Evolutionary conservation across 2,888 invertebrate species (phyloP).

Genomic region (Apotomis betuletana): DNA sequence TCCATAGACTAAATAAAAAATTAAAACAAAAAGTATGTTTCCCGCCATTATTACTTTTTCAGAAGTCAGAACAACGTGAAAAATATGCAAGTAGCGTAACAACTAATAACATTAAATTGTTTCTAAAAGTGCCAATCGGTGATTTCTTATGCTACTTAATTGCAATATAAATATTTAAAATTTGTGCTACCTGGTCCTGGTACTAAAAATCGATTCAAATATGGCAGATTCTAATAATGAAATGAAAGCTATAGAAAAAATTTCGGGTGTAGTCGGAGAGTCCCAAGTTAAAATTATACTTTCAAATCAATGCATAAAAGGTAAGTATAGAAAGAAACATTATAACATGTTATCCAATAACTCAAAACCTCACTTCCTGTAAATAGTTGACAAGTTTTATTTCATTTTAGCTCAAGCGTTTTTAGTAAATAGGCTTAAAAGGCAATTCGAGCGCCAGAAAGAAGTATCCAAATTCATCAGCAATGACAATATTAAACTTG

Average conservation of each 20-base stretch:
- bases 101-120: too few species aligned
- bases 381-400: neutral
- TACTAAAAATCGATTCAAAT: slow-evolving; percentile 38
- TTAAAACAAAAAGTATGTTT: too few species aligned
- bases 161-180: too few species aligned
- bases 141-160: too few species aligned
- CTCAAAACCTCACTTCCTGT: too few species aligned
- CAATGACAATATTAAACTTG: slow-evolving; percentile 63
- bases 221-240: slow-evolving; percentile 63
- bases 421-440: slow-evolving; percentile 63
- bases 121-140: too few species aligned
- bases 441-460: slow-evolving; percentile 59
- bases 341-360: neutral
- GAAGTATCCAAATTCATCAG: slow-evolving; percentile 61
- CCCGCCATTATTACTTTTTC: too few species aligned
- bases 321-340: slow-evolving; percentile 50
- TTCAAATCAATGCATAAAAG: slow-evolving; percentile 69
- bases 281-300: slow-evolving; percentile 64
- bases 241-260: slow-evolving; percentile 60
- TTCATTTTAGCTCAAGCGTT: slow-evolving; percentile 61
- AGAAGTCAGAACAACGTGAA: too few species aligned
- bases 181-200: too few species aligned
- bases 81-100: too few species aligned
- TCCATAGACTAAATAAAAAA: too few species aligned
- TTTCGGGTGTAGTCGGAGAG: slow-evolving; percentile 65